Conservation (phyloP, 2,797 vertebrate genomes). For the Podargus strigoides region DNA sequence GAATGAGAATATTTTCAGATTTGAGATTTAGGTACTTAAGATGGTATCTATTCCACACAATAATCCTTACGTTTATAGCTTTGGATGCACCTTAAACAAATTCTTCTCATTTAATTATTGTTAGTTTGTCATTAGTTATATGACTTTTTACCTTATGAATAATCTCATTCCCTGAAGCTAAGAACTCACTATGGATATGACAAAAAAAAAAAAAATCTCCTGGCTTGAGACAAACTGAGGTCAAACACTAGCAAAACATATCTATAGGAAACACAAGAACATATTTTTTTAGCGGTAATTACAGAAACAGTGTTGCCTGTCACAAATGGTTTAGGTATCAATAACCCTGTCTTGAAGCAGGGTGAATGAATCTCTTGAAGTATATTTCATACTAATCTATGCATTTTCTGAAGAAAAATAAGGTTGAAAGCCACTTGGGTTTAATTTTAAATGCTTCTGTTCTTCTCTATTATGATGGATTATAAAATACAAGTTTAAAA, state of each 20-base stretch:
- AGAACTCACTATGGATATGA: background rate
- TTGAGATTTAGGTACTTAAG: background rate
- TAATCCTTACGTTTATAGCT: background rate
- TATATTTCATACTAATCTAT: background rate
- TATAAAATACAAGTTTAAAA: background rate
- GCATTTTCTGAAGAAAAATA: background rate
- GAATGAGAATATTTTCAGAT: background rate
- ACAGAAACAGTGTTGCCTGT: background rate
- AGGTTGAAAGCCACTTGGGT: background rate
- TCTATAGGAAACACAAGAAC: background rate
- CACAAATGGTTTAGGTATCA: background rate
- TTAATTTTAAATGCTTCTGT: background rate
- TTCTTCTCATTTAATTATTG: background rate
- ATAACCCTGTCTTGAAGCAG: background rate
- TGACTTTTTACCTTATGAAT: background rate
- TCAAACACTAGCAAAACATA: background rate
- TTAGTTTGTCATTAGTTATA: background rate
- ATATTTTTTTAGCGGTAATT: background rate
- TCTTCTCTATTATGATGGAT: background rate
- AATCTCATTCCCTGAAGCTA: background rate
- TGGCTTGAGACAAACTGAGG: background rate
- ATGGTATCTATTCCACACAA: background rate
- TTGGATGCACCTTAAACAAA: background rate
- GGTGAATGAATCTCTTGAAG: background rate
- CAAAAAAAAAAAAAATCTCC: background rate